phyloP scores from a whole-genome alignment of 2,113 vertebrate genomes.

The Forbesichthys agassizii region DNA sequence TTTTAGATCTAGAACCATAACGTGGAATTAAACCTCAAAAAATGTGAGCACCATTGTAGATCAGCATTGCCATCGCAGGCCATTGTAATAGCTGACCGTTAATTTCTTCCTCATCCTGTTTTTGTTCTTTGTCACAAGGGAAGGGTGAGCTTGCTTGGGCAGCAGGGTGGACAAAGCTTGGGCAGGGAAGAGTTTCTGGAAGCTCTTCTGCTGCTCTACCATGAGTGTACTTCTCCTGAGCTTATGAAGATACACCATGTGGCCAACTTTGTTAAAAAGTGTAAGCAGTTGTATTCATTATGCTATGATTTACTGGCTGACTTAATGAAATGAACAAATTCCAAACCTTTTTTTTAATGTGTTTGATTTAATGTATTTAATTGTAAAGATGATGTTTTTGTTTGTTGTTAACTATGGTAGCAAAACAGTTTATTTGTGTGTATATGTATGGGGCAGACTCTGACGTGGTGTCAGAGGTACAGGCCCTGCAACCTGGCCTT shows the following conservation, averaged over 20 bases:
- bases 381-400: too few species aligned
- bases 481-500: conserved; percentile 81
- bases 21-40: too few species aligned
- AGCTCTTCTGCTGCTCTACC: conserved; percentile 87
- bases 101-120: conserved; percentile 20
- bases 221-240: conserved; percentile 88
- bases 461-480: conserved; percentile 83
- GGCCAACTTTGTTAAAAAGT: conserved; percentile 90
- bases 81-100: not conserved
- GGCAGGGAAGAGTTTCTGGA: conserved; percentile 90
- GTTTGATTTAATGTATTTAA: not conserved
- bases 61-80: not conserved
- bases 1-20: not conserved
- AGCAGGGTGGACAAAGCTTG: conserved; percentile 76
- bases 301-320: not conserved
- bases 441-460: conserved; percentile 78
- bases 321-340: too few species aligned
- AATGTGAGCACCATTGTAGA: not conserved
- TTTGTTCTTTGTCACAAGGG: conserved; percentile 74
- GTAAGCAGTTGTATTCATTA: conserved; percentile 73
- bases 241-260: conserved; percentile 91
- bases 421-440: not conserved
- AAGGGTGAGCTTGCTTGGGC: conserved; percentile 77
- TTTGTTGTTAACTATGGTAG: not conserved
- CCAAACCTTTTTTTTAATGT: too few species aligned